Percentiles rank a stretch among this genome's conserved stretches.
These are phyloP conservation scores for Nomada ferruginata DNA, from an alignment of 2,888 invertebrate species.

Conservation along the genomic window DNA sequence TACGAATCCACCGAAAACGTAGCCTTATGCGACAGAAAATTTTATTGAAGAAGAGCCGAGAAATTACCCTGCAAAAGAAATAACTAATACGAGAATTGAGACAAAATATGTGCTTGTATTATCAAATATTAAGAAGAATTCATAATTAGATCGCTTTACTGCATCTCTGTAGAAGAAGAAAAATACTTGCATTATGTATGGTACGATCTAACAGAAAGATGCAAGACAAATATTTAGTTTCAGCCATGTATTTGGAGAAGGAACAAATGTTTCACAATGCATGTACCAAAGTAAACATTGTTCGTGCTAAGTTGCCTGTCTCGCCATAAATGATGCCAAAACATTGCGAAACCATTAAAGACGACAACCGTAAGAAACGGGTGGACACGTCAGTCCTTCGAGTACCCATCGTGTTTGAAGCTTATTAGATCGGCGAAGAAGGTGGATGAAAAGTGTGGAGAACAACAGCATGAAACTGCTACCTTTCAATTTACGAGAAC, in stretches of 20 bases:
- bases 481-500: constrained; percentile 61
- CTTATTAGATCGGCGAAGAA: constrained; percentile 6
- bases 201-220: background rate
- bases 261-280: background rate
- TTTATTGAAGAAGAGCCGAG: too few relatives aligned
- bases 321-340: background rate
- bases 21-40: too few relatives aligned
- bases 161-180: background rate
- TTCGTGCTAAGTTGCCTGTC: background rate
- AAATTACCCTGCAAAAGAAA: too few relatives aligned
- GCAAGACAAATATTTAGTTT: background rate
- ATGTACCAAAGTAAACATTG: background rate
- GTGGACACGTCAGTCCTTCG: background rate
- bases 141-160: too few relatives aligned
- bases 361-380: background rate
- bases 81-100: too few relatives aligned
- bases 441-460: constrained; percentile 20
- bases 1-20: too few relatives aligned
- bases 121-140: too few relatives aligned
- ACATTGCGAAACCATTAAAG: background rate
- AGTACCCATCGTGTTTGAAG: background rate
- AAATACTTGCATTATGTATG: background rate
- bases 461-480: constrained; percentile 33
- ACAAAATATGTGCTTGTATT: too few relatives aligned
- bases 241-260: background rate